These are phyloP conservation scores for Epinephelus awoara DNA, from an alignment of 2,797 vertebrate genomes.

Conservation along the genomic window DNA sequence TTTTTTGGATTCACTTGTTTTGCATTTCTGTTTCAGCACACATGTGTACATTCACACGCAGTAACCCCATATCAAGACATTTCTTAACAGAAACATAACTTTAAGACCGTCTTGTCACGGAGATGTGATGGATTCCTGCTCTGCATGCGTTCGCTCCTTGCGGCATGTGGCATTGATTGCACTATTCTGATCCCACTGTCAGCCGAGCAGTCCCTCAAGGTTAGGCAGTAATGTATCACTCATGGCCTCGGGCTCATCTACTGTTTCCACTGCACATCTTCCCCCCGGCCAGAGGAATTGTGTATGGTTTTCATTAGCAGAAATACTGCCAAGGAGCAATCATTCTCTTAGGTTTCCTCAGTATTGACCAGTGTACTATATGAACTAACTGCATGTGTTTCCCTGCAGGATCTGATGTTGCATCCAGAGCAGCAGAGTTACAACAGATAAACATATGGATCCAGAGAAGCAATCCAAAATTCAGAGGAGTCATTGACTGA, in stretches of 20 bases:
- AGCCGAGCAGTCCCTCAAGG: constrained; percentile 72
- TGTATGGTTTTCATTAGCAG: constrained; percentile 80
- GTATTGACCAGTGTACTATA: constrained; percentile 49
- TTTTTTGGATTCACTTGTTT: constrained; percentile 52
- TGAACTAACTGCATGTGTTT: constrained; percentile 49
- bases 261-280: constrained; percentile 80
- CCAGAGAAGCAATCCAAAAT: constrained; percentile 15
- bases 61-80: constrained; percentile 57
- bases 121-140: constrained; percentile 68
- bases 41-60: constrained; percentile 59
- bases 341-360: constrained; percentile 53
- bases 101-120: constrained; percentile 63
- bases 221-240: constrained; percentile 76
- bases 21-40: constrained; percentile 50
- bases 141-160: constrained; percentile 57
- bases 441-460: constrained; percentile 19
- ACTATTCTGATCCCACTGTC: constrained; percentile 71
- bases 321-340: constrained; percentile 66
- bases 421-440: constrained; percentile 37
- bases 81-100: constrained; percentile 67
- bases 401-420: constrained; percentile 37
- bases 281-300: constrained; percentile 40
- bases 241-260: constrained; percentile 65
- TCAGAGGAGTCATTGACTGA: constrained; percentile 13
- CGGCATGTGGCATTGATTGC: constrained; percentile 79